phyloP scores from a whole-genome alignment of 2,797 vertebrate genomes.

The Periophthalmus magnuspinnatus region DNA sequence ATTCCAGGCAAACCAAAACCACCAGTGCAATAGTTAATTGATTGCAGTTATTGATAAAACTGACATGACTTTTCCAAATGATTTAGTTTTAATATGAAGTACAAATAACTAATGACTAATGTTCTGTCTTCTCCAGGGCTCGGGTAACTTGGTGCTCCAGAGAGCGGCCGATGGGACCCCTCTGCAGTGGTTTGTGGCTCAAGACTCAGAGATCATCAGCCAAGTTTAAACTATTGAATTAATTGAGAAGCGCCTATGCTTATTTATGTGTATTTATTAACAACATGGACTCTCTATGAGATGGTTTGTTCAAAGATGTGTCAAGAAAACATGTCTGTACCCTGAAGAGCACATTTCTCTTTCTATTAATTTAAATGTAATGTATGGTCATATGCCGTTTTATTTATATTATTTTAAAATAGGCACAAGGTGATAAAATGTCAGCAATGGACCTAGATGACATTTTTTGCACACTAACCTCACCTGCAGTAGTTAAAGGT shows the following conservation, averaged over 20 bases:
- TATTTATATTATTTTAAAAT: conserved; percentile 65
- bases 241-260: conserved; percentile 24
- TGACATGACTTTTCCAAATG: not conserved
- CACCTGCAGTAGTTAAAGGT: conserved; percentile 27
- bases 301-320: conserved; percentile 38
- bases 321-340: conserved; percentile 28
- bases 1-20: too few relatives aligned
- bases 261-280: conserved; percentile 75
- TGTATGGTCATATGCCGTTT: conserved; percentile 65
- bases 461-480: conserved; percentile 69
- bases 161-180: conserved; percentile 84
- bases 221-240: conserved; percentile 78
- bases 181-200: conserved; percentile 85
- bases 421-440: conserved; percentile 40
- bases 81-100: not conserved
- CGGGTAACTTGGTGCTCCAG: conserved; percentile 81
- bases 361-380: conserved; percentile 63
- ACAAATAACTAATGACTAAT: not conserved
- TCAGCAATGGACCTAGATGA: conserved; percentile 46
- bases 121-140: conserved; percentile 63
- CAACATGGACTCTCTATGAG: conserved; percentile 66
- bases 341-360: conserved; percentile 35
- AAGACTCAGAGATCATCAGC: conserved; percentile 87
- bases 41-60: not conserved
- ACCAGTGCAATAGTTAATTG: too few relatives aligned